Evolutionary conservation across 2,113 vertebrate species (phyloP), one percentile per base, ranked within the genome.

Genomic region (Colius striatus): DNA sequence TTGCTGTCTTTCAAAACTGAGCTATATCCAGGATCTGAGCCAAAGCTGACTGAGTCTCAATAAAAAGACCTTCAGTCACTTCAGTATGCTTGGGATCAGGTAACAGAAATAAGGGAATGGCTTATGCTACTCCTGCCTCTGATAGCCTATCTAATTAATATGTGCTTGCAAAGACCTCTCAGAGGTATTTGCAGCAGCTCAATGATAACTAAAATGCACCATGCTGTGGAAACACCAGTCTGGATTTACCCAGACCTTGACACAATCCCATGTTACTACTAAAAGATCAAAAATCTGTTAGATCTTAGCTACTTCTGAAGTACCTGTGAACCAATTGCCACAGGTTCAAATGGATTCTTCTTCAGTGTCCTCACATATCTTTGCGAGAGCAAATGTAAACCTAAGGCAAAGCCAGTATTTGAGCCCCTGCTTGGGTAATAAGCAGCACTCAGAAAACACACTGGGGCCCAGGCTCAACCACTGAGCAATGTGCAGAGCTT

Each of bases 1-100:
- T 95, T 79, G 67, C 29, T 76, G 38, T 60, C 60, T 93, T 43
- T 60, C 20, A 11, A 80, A 82, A 82, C 27, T 73, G 85, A 92
- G 41, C 79, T 61, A 16, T 63, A 63, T 38, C 58, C 51, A 36
- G 36, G 54, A 34, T 73, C 66, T 76, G 53, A 90, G 81, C 38
- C 61, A 53, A 53, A 85, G 16, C 65, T 78, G 53, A 41, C 23
- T 79, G 61, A 77, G 16, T 83, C 80, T 45, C 75, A 92, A 29
- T 80, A 41, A 38, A 88, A 88, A 77, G 21, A 45, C 61, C 43
- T 67, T 70, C 55, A 54, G 47, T 48, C 48, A 76, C 71, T 85
- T 91, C 74, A 76, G 3, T 22, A 15, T 74, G 38, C 29, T 71
- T 48, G 32, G 38, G 43, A 77, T 77, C 63, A 67, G 11, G 68